Base-by-base conservation (phyloP, 2,113 vertebrate genomes). In the Leptobrachium ailaonicum region DNA sequence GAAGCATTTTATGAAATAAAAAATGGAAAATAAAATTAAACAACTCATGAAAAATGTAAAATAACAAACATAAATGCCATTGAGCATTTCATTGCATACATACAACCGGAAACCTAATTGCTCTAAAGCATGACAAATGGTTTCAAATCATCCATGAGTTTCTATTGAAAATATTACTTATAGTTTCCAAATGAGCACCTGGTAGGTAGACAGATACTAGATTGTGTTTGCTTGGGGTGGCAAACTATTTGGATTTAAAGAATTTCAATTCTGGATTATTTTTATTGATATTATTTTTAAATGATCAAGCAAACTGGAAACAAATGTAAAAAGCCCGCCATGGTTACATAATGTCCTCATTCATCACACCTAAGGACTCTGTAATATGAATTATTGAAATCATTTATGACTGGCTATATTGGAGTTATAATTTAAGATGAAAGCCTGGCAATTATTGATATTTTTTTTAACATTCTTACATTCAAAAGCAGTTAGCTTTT, bases 341-440 rank as follows among this genome's bases (percentile, higher is more conserved):
- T 58, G 47, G 50, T 68, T 74, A 68, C 78, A 68, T 74, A 80
- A 80, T 74, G 78, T 74, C 73, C 53, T 63, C 64, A 80, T 80
- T 60, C 74, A 80, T 74, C 63, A 80, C 20, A 71, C 78, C 78
- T 62, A 80, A 80, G 71, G 78, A 73, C 64, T 67, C 60, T 60
- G 64, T 60, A 41, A 80, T 62, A 80, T 74, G 71, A 80, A 80
- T 80, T 74, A 74, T 80, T 50, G 56, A 80, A 74, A 80, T 69
- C 78, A 80, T 80, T 80, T 74, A 68, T 74, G 62, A 68, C 20
- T 80, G 71, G 44, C 63, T 20, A 68, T 80, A 68, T 80, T 74
- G 40, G 64, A 80, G 53, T 47, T 60, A 68, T 69, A 5, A 79
- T 79, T 66, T 66, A 7, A 60, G 66, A 63, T 68, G 41, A 45